A percentile compares a stretch with the other conserved stretches of the same genome.
Conservation (phyloP, 2,888 invertebrate genomes). For the Ceriagrion tenellum region DNA sequence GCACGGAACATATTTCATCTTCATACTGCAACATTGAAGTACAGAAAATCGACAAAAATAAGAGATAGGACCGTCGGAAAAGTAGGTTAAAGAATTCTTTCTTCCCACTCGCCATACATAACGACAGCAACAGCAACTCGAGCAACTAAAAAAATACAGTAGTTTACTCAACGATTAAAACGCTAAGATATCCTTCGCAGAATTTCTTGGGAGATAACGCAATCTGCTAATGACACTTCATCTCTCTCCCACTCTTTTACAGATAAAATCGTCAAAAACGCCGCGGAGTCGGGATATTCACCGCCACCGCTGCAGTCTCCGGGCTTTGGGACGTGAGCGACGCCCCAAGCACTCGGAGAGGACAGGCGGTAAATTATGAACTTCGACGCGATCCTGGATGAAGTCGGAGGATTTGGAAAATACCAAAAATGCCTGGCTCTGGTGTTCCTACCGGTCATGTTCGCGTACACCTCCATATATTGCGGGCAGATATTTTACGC, state of each 20-base stretch:
- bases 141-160: not conserved
- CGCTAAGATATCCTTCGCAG: not conserved
- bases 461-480: constrained; percentile 65
- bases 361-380: not conserved
- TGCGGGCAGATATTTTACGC: constrained; percentile 67
- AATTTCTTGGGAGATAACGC: not conserved
- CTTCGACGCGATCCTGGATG: constrained; percentile 47
- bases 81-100: no score
- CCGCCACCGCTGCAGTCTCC: not conserved
- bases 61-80: no score
- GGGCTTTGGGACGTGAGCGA: not conserved
- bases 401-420: constrained; percentile 58
- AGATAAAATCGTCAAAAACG: not conserved
- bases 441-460: constrained; percentile 59
- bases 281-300: not conserved
- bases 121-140: no score
- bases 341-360: not conserved
- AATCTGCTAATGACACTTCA: not conserved
- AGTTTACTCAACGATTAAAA: not conserved
- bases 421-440: constrained; percentile 61
- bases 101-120: no score
- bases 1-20: no score
- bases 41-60: no score
- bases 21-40: no score
- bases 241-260: not conserved